phyloP scores from a whole-genome alignment of 2,888 invertebrate species.

The Aporophyla lueneburgensis region DNA sequence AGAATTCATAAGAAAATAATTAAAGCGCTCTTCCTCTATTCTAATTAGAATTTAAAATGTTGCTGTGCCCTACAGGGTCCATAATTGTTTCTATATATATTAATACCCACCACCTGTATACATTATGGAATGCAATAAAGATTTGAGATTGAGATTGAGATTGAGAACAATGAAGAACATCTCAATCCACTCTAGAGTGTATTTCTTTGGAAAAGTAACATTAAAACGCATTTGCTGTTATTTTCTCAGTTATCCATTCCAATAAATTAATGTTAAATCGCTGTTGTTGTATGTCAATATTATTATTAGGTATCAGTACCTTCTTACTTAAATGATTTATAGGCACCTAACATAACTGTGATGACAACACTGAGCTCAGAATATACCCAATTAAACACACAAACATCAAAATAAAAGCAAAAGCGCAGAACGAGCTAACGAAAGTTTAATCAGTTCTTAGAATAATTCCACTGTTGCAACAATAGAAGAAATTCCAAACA shows the following conservation, averaged over 20 bases:
- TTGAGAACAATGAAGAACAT: neutral
- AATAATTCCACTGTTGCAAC: slow-evolving; percentile 26
- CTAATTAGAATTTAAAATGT: too few relatives aligned
- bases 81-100: too few relatives aligned
- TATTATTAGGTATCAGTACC: neutral
- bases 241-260: neutral
- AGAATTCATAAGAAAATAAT: too few relatives aligned
- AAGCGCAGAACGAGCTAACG: neutral
- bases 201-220: neutral
- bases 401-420: neutral
- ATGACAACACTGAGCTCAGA: neutral
- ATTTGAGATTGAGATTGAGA: too few relatives aligned
- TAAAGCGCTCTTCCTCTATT: too few relatives aligned
- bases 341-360: neutral
- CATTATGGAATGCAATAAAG: too few relatives aligned
- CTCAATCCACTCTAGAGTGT: neutral
- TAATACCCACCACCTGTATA: too few relatives aligned
- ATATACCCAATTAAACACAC: neutral
- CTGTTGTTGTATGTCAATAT: neutral
- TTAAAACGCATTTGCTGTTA: neutral
- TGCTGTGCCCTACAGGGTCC: too few relatives aligned
- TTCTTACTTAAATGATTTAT: neutral
- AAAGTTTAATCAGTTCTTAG: slow-evolving; percentile 19
- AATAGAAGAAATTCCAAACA: slow-evolving; percentile 43
- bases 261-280: neutral